phyloP scores from a whole-genome alignment of 2,113 vertebrate genomes.

The Mustelus asterias region DNA sequence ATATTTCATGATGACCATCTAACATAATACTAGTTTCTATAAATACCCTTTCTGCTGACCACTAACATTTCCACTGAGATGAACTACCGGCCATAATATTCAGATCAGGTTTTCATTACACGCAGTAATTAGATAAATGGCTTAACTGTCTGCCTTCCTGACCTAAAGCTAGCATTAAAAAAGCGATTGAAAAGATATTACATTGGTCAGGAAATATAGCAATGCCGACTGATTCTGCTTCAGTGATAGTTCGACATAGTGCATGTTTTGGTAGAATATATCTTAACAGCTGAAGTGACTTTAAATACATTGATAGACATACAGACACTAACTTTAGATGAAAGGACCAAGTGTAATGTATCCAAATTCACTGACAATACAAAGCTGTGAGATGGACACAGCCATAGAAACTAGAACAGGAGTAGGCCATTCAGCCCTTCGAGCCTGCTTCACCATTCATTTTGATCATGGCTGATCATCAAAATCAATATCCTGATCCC shows the following conservation, averaged over 20 bases:
- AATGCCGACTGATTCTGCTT: not conserved
- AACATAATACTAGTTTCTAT: not conserved
- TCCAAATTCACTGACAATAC: not conserved
- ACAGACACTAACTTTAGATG: not conserved
- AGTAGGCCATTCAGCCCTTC: too few relatives aligned
- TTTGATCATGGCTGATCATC: too few relatives aligned
- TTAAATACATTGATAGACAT: not conserved
- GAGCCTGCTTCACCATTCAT: too few relatives aligned
- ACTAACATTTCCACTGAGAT: not conserved
- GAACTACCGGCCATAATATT: not conserved
- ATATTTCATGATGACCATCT: not conserved
- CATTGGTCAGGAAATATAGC: not conserved
- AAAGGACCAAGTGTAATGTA: too few relatives aligned
- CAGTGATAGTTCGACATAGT: not conserved
- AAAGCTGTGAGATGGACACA: not conserved
- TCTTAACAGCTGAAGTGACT: not conserved
- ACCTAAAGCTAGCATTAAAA: not conserved
- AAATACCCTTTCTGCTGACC: not conserved
- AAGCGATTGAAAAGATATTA: not conserved
- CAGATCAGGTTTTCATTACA: not conserved
- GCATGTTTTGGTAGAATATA: not conserved
- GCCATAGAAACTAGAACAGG: too few relatives aligned
- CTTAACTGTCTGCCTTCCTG: not conserved
- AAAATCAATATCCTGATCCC: too few relatives aligned
- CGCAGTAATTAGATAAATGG: not conserved